These are phyloP conservation scores for Caiman crocodilus DNA, from an alignment of 2,797 vertebrate species.

Conservation along the genomic window DNA sequence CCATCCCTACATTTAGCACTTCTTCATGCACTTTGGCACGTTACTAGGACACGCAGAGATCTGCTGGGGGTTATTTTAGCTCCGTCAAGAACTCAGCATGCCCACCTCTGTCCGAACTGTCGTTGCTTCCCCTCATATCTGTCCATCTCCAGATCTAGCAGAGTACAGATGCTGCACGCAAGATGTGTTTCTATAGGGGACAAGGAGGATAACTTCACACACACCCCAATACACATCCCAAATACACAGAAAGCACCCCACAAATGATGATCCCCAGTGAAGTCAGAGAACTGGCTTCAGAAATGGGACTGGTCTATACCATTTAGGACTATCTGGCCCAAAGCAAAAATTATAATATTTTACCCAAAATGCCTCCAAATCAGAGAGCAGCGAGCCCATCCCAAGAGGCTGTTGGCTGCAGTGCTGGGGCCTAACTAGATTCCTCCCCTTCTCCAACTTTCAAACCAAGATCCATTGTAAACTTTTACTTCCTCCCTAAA, in stretches of 20 bases:
- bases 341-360: neutral
- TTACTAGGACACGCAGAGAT: neutral
- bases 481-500: conserved; percentile 48
- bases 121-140: conserved; percentile 73
- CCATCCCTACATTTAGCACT: neutral
- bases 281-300: conserved; percentile 49
- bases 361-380: neutral
- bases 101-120: conserved; percentile 75
- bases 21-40: neutral
- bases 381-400: neutral
- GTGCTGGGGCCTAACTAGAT: conserved; percentile 30
- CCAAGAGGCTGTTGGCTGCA: conserved; percentile 14
- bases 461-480: conserved; percentile 31
- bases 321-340: neutral
- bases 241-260: conserved; percentile 59
- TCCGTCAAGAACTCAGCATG: conserved; percentile 3
- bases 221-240: conserved; percentile 9
- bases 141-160: conserved; percentile 75
- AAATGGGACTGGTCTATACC: neutral
- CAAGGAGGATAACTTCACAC: conserved; percentile 75
- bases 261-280: conserved; percentile 28
- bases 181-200: conserved; percentile 74
- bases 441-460: neutral
- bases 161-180: conserved; percentile 68
- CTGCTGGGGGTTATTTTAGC: neutral